phyloP scores from a whole-genome alignment of 2,797 vertebrate species.

The Eurystomus glaucurus region DNA sequence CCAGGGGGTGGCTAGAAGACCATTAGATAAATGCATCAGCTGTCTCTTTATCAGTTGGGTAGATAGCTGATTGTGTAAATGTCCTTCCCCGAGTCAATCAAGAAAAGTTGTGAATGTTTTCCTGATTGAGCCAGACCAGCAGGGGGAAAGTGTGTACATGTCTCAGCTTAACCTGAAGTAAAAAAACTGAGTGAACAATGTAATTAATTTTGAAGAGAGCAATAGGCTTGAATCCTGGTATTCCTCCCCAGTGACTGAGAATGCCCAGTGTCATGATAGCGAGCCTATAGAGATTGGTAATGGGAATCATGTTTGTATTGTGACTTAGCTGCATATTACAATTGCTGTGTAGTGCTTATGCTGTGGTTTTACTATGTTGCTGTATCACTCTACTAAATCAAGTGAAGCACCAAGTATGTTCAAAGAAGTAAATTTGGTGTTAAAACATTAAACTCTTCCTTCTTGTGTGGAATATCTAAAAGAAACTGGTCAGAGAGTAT shows the following conservation, averaged over 20 bases:
- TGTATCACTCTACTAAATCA: neutral
- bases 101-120: neutral
- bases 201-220: neutral
- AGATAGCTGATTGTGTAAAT: neutral
- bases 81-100: neutral
- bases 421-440: neutral
- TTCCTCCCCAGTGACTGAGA: neutral
- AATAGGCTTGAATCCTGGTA: neutral
- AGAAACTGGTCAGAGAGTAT: neutral
- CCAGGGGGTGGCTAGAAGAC: accelerated
- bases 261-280: accelerated
- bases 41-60: neutral
- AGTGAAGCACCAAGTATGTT: neutral
- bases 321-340: neutral
- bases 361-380: neutral
- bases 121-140: neutral
- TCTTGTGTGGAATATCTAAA: neutral
- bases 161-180: neutral
- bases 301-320: neutral
- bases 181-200: neutral
- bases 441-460: neutral
- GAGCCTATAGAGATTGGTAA: neutral
- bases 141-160: neutral
- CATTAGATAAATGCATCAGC: neutral
- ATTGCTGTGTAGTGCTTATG: neutral